Percentiles rank a stretch among this genome's conserved stretches.
These are phyloP conservation scores for Petrocephalus zakoni DNA, from an alignment of 2,113 vertebrate genomes.

Conservation along the genomic window DNA sequence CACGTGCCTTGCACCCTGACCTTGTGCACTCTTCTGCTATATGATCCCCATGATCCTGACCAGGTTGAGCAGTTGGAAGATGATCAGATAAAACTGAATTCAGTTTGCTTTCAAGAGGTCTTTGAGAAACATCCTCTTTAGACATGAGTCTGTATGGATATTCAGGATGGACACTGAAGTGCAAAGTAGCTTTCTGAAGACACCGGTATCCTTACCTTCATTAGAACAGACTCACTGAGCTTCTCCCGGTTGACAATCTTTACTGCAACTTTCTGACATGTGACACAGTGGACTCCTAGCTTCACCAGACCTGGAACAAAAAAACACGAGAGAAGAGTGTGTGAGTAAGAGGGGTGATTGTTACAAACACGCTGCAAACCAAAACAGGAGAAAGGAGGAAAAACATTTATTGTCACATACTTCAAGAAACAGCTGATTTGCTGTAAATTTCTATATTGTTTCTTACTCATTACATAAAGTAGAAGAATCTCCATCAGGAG, in stretches of 20 bases:
- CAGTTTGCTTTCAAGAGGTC: neutral
- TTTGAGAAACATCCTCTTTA: neutral
- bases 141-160: neutral
- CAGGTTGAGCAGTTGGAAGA: neutral
- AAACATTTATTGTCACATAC: neutral
- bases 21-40: neutral
- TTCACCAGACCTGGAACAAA: conserved; percentile 69
- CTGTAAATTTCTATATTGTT: neutral
- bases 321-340: conserved; percentile 24
- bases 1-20: no score
- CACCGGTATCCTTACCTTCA: conserved; percentile 66
- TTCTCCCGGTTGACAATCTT: conserved; percentile 98
- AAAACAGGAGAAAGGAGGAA: neutral
- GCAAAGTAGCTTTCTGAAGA: neutral
- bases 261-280: conserved; percentile 91
- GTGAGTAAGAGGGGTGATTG: neutral
- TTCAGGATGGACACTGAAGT: neutral
- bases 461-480: neutral
- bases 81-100: neutral
- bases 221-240: conserved; percentile 93
- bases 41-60: neutral
- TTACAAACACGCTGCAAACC: neutral
- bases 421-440: neutral
- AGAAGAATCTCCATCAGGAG: neutral
- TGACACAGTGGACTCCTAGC: conserved; percentile 80